Base-by-base conservation (phyloP, 2,888 invertebrate species). In the Pristionchus fissidentatus region DNA sequence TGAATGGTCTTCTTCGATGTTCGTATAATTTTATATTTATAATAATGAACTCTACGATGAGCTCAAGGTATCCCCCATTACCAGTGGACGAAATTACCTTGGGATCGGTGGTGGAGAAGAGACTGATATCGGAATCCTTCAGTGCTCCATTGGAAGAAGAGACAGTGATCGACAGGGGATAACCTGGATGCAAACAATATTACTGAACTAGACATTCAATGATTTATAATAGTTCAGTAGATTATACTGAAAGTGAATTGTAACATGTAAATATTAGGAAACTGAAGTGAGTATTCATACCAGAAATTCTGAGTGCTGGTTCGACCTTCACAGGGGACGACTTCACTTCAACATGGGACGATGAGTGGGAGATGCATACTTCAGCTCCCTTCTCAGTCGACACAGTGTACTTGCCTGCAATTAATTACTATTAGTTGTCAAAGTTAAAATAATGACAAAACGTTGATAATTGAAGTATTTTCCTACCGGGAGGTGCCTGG, bases 351-450 rank as follows among this genome's bases (percentile, higher is more conserved):
- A 91, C 90, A 3, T 84, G 38, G 19, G 90, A 84, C 13, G 84
- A 86, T 52, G 89, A 89, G 8, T 87, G 85, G 5, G 89, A 87
- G 55, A 91, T 88, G 84, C 91, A 91, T 46, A 90, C 89, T 0
- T 87, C 87, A n/a, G 88, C 85, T 8, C 84, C 86, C 8, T 87
- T 70, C 22, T 84, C 86, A 22, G 91, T 89, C 10, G 88, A 86
- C 19, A 91, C 90, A 70, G 88, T 87, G 62, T 91, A 91, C 43
- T 86, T 87, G 13, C 91, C 90, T 89, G 62, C 80, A 84, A 85
- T 8, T 26, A 32, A 8, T 55, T 22, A 55, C 55, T 4, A 55
- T 22, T n/a, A 55, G 22, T 22, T 55, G n/a, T 55, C 22, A 22
- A 2, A 22, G 7, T 22, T 35, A n/a, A 38, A 4, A 38, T 15